A percentile compares a stretch with the other conserved stretches of the same genome.
Evolutionary conservation across 2,113 vertebrate species (phyloP).

Genomic region (Pipa parva): DNA sequence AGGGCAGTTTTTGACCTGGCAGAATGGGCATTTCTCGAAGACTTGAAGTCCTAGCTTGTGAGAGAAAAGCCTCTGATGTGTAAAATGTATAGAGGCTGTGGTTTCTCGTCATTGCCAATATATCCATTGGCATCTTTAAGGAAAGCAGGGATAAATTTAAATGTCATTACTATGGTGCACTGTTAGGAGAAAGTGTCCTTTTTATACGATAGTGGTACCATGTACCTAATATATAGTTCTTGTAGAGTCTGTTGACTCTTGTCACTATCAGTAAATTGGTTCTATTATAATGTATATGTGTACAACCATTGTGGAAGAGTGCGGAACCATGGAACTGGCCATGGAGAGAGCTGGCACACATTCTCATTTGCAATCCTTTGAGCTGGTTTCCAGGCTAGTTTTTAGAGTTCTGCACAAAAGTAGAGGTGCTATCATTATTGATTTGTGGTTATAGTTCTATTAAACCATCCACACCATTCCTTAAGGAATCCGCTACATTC

Average conservation of each 20-base stretch:
- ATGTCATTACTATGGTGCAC: constrained; percentile 32
- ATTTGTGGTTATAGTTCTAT: neutral
- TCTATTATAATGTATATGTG: neutral
- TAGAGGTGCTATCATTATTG: neutral
- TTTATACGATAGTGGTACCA: constrained; percentile 31
- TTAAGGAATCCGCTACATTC: neutral
- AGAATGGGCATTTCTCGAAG: constrained; percentile 6
- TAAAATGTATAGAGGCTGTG: too few relatives aligned
- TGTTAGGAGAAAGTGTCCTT: constrained; percentile 33
- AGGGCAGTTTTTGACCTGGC: constrained; percentile 1
- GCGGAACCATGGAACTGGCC: neutral
- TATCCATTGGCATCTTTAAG: constrained; percentile 1
- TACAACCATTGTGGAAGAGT: neutral
- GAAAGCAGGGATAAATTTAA: constrained; percentile 32
- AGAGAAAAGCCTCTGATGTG: too few relatives aligned
- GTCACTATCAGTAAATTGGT: neutral
- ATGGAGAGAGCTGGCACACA: neutral
- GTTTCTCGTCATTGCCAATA: constrained; percentile 17
- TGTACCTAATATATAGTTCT: constrained; percentile 30
- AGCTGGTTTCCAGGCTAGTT: too few relatives aligned
- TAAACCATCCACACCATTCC: neutral
- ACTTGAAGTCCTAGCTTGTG: constrained; percentile 33
- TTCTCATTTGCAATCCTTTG: neutral
- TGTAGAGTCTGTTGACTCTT: constrained; percentile 9
- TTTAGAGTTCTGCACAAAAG: neutral